Base-by-base conservation (phyloP, 2,888 invertebrate species). In the Melinaea marsaeus region DNA sequence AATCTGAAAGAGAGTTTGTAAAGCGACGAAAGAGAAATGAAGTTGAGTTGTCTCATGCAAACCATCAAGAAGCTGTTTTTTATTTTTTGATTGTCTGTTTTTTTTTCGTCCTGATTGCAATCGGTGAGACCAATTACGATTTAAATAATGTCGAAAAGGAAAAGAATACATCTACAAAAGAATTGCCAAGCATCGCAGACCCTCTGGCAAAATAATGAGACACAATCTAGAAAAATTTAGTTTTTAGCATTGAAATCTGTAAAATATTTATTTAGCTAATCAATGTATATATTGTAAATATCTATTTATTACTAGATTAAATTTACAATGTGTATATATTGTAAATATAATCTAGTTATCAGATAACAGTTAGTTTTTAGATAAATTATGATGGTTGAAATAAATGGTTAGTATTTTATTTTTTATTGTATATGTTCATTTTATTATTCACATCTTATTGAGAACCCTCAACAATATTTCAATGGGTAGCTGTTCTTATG, bases 71-170 rank as follows among this genome's bases (percentile, higher is more conserved):
- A 72, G 48, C 70, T 5, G 55, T 79, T 0, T 47, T 89, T 13
- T 82, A 79, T 48, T 2, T 80, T 2, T 60, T 86, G 48, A 69
- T 83, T 67, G 71, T 74, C 2, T 68, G 74, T 2, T 42, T 83
- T 1, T 84, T 89, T 61, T 1, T 80, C 1, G 60, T 77, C 2
- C 46, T 84, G 0, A 76, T 79, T 13, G 33, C 76, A 1, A 76
- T 80, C 60, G 88, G 87, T 0, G 75, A 72, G n/a, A 7, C 73
- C 2, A 75, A 88, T 61, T 88, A 85, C 69, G 90, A 90, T 64
- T 46, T 57, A 22, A 77, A 82, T 62, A 67, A 2, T 9, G 72
- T 47, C 51, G 34, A 61, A 61, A 13, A 62, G 59, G 34, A 61
- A 61, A 13, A 62, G 59, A 61, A 55, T 11, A 60, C 63, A 62